Evolutionary conservation across 2,888 invertebrate species (phyloP).

Genomic region (Polymixis flavicincta): DNA sequence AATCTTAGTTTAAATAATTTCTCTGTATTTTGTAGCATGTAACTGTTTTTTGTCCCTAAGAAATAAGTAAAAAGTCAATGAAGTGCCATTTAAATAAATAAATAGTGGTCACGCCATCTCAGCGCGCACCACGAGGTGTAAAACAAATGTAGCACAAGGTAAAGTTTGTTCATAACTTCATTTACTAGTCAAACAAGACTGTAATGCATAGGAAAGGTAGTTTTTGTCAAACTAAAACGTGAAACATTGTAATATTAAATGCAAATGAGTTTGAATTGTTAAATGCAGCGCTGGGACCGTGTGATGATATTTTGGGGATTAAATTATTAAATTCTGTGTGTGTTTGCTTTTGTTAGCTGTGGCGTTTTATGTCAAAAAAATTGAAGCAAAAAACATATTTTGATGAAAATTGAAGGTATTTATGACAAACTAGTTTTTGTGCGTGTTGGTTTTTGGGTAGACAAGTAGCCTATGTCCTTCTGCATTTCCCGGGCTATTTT

Average conservation of each 20-base stretch:
- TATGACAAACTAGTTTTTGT: background rate
- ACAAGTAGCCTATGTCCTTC: too few species aligned
- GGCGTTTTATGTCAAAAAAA: background rate
- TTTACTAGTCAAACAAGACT: conserved; percentile 43
- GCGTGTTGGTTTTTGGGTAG: too few species aligned
- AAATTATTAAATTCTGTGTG: conserved; percentile 12
- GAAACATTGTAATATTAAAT: conserved; percentile 29
- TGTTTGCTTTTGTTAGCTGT: background rate
- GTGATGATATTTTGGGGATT: conserved; percentile 5
- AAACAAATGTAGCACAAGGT: conserved; percentile 11
- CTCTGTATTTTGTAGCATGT: too few species aligned
- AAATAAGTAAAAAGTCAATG: too few species aligned
- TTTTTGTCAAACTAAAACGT: conserved; percentile 37
- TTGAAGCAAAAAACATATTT: background rate
- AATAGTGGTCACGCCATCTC: background rate
- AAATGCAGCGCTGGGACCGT: background rate
- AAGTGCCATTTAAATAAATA: background rate
- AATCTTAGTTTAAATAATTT: too few species aligned
- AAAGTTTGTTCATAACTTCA: conserved; percentile 40
- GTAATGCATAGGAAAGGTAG: conserved; percentile 23
- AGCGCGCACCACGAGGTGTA: conserved; percentile 3
- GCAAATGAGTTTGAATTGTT: conserved; percentile 37
- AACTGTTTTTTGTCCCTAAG: too few species aligned
- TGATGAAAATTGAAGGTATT: background rate
- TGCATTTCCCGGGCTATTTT: too few species aligned